A percentile compares a stretch with the other conserved stretches of the same genome.
Conservation (phyloP, 1,140 invertebrate species). For the Drosophila mayri region DNA sequence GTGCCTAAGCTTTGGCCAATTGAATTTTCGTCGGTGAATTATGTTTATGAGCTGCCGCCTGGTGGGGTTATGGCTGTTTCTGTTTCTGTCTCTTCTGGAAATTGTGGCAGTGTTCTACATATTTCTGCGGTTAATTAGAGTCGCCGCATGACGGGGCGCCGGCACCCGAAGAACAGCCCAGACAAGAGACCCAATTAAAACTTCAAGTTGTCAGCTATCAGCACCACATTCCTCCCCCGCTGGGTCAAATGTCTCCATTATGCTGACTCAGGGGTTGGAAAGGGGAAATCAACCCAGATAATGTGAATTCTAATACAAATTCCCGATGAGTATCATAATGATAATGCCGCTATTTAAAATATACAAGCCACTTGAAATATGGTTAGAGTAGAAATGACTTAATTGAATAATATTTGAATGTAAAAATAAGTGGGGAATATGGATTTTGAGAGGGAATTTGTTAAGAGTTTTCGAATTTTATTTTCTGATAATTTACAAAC, state of each 20-base stretch:
- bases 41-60: constrained; percentile 62
- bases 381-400: constrained; percentile 33
- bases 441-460: background rate
- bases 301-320: constrained; percentile 32
- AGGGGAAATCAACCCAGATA: constrained; percentile 40
- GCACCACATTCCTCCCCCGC: constrained; percentile 45
- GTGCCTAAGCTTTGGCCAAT: constrained; percentile 66
- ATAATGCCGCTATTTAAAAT: constrained; percentile 65
- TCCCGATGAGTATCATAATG: constrained; percentile 39
- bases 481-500: background rate
- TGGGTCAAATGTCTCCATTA: constrained; percentile 71
- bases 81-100: constrained; percentile 10
- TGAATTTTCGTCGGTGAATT: constrained; percentile 74
- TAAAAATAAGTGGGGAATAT: background rate
- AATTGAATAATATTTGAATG: constrained; percentile 32
- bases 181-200: constrained; percentile 63
- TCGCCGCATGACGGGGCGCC: constrained; percentile 35
- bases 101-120: constrained; percentile 45
- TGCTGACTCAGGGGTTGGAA: background rate
- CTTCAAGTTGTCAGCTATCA: constrained; percentile 66
- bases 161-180: constrained; percentile 13
- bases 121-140: constrained; percentile 66
- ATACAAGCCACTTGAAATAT: constrained; percentile 24
- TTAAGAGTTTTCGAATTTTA: background rate
- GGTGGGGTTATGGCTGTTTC: constrained; percentile 12